Base-by-base conservation (phyloP, 1,140 invertebrate species). In the Atta texana region DNA sequence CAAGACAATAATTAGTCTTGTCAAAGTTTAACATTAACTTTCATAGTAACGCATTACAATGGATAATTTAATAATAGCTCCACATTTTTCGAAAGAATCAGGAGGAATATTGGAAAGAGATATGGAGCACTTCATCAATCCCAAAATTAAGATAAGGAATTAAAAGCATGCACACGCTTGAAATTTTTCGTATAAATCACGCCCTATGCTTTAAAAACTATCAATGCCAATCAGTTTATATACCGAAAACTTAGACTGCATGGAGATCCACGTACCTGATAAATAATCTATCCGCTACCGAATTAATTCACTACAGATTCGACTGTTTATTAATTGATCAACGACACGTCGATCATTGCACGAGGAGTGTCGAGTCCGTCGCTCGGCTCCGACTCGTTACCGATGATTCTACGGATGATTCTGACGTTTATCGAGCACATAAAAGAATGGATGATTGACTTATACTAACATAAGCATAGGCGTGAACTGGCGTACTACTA, bases 351-450 rank as follows among this genome's bases (percentile, higher is more conserved):
- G 21, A 44, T 44, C 34, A 57, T 71, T 44, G 31, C 34, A 49
- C 51, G 51, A 57, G 21, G 12, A 44, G 53, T 10, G n/a, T 24
- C 49, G 21, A 28, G n/a, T 4, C 28, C 28, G 49, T 31, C 6
- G 16, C 21, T 24, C 21, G n/a, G 21, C 31, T 14, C 6, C n/a
- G 34, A 81, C 16, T 55, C 53, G 16, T 81, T 16, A 71, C 51
- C 34, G 51, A 66, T 21, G 31, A 57, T 59, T 59, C 51, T n/a
- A 57, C 49, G 21, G 51, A 78, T 49, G 16, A 71, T 44, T 71
- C 78, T 28, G 78, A 81, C 18, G 66, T 81, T 34, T 44, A 69
- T n/a, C 34, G 34, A 80, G 39, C 28, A 16, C 34, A 49, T 59
- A 51, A 57, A 34, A 49, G 39, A 39, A 49, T 59, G 16, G 21